Evolutionary conservation across 64 coral and sea anemone species (phyloP), one percentile per base, ranked within the genome.

Genomic region (Orbicella faveolata): DNA sequence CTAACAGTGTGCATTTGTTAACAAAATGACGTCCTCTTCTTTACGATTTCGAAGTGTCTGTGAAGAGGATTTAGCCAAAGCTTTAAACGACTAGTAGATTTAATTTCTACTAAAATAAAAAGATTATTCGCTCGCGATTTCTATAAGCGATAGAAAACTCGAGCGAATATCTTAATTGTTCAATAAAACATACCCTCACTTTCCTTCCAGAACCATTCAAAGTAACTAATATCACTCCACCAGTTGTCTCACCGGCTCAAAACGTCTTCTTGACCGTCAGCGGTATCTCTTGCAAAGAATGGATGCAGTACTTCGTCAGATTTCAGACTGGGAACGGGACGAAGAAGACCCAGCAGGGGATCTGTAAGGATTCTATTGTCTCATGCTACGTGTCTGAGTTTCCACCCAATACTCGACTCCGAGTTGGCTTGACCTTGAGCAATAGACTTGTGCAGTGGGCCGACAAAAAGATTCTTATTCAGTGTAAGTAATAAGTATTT

Each of bases 391-490:
- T 87, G 13, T 88, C 93, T 74, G 88, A 87, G 18, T 94, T 90
- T 79, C 83, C 93, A 23, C 88, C 88, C 75, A 75, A 68, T 19
- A 80, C 93, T 81, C 83, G 78, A 11, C 90, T 90, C 14, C 88
- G 93, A 80, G 93, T 94, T 90, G 93, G 93, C 61, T 66, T 90
- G 17, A 94, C 93, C 23, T 61, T 94, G 63, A 90, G 88, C 77
- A 94, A 94, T 75, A 94, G 93, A 36, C 89, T 94, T 21, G 88
- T 94, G 52, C 88, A 94, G 64, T 94, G 93, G 93, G 84, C 82
- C 74, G 63, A 75, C 53, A 73, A 48, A 36, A 94, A 94, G 76
- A 52, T 94, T 52, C 82, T 36, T 48, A 80, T 94, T 53, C 88
- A 90, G 52, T 94, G 93, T 94, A 48, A 86, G 93, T 74, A 36